Base-by-base conservation (phyloP, 2,797 vertebrate genomes). In the Hippopotamyrus pictus region DNA sequence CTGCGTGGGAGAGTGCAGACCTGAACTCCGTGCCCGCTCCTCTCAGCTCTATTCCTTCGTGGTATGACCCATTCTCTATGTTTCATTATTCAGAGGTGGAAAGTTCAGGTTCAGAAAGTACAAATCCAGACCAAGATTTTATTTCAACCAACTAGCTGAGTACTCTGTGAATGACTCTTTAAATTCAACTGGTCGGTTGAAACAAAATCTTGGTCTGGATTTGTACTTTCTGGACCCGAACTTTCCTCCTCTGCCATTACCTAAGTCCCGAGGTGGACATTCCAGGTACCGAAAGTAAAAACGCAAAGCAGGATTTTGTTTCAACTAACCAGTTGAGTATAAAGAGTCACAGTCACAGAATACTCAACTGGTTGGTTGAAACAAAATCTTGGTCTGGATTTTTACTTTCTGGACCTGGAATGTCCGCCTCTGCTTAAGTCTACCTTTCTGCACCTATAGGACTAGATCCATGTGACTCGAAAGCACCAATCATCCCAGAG, bases 1-100 rank as follows among this genome's bases (percentile, higher is more conserved):
- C 91, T 99, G 98, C 90, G 97, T 99, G 2, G 97, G 97, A 14
- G 97, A 99, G 93, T 99, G 98, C 94, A 96, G 96, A 90, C 97
- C 98, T 0, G 98, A 99, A 92, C 97, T 99, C 89, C 97, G 95
- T 1, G 95, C 98, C 51, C 97, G 95, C 90, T 99, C 98, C 0
- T 92, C 95, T 2, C 97, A 98, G 92, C 96, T 98, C 90, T 99
- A 97, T 93, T 94, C 94, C 33, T 99, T 99, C 29, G 97, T 99
- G 97, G 98, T 99, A 95, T 96, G 93, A 95, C 1, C 62, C 51
- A 46, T 54, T 65, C 19, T 69, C 12, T n/a, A 1, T 48, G n/a
- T 19, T 83, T 8, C 7, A 22, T 83, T 76, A 37, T 83, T 4
- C 79, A 83, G 62, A 12, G 9, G 9, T 65, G 62, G 62, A 29